These are phyloP conservation scores for Sesia apiformis DNA, from an alignment of 2,888 invertebrate genomes.

Conservation along the genomic window DNA sequence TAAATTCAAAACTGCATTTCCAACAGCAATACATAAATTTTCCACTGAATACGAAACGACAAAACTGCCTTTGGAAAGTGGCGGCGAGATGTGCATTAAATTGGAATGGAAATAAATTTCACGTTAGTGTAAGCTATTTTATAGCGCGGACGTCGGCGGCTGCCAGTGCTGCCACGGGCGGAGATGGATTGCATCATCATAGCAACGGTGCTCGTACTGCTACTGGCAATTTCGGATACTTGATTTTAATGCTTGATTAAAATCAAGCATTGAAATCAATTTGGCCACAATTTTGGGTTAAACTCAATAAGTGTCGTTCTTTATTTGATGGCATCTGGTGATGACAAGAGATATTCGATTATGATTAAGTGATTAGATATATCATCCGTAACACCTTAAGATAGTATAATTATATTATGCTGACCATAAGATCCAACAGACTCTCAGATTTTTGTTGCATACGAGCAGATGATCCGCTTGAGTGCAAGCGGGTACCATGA, in stretches of 20 bases:
- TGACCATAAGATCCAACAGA: too few species aligned
- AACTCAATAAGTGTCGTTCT: too few species aligned
- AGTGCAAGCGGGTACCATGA: too few species aligned
- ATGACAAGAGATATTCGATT: too few species aligned
- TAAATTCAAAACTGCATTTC: background rate
- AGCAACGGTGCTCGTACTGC: constrained; percentile 8
- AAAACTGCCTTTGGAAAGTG: constrained; percentile 26
- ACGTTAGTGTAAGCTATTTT: constrained; percentile 36
- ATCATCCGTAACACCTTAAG: too few species aligned
- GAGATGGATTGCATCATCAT: constrained; percentile 36
- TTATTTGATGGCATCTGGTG: too few species aligned
- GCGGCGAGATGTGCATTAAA: constrained; percentile 30
- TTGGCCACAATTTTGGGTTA: background rate
- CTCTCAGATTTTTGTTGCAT: too few species aligned
- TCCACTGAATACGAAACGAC: constrained; percentile 12
- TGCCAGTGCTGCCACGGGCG: constrained; percentile 5
- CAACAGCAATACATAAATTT: background rate
- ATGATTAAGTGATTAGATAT: too few species aligned
- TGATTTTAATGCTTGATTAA: background rate
- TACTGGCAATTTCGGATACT: background rate
- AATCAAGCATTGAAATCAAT: background rate
- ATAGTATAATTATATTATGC: too few species aligned
- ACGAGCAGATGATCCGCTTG: too few species aligned
- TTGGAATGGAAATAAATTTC: constrained; percentile 49
- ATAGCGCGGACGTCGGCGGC: constrained; percentile 18